Base-by-base conservation (phyloP, 2,797 vertebrate genomes). In the Lemur catta region DNA sequence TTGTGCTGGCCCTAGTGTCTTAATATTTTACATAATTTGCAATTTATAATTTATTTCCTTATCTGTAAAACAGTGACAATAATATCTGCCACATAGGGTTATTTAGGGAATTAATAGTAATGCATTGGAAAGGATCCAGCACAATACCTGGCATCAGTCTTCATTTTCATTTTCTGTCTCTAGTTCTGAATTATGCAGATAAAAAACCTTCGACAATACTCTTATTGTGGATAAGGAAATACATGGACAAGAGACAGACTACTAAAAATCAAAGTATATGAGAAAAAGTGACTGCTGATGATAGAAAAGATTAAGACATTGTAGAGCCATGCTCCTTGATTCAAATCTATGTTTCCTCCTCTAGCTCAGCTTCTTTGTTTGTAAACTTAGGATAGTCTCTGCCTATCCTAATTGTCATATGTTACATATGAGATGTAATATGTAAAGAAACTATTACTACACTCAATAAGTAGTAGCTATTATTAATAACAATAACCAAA, bases 21-120 rank as follows among this genome's bases (percentile, higher is more conserved):
- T 95, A 10, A 35, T 48, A 82, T 43, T 61, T 91, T 78, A 71
- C 5, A 50, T 75, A 69, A 89, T 63, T 57, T 92, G 14, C 35
- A 92, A 89, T 75, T 95, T 89, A 52, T 17, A 67, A 52, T 82
- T 81, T 82, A 91, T 81, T 85, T 89, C 69, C 84, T 93, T 79
- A 91, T 72, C 35, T 82, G 85, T 38, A 79, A 79, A 90, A 89
- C 26, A 57, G 7, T 43, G 28, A 59, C 26, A 90, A 46, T 57
- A 72, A 24, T 41, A 85, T 91, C n/a, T 93, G 38, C 6, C 24
- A 93, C 18, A 84, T 2, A 86, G 7, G 20, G 10, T 28, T 93
- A 35, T 48, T 81, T 89, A 96, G 74, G 76, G 95, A 81, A 81
- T 65, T 22, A 89, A n/a, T n/a, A 87, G 59, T 43, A 91, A 78